Conservation (phyloP, 2,797 vertebrate species). For the Morus bassanus region DNA sequence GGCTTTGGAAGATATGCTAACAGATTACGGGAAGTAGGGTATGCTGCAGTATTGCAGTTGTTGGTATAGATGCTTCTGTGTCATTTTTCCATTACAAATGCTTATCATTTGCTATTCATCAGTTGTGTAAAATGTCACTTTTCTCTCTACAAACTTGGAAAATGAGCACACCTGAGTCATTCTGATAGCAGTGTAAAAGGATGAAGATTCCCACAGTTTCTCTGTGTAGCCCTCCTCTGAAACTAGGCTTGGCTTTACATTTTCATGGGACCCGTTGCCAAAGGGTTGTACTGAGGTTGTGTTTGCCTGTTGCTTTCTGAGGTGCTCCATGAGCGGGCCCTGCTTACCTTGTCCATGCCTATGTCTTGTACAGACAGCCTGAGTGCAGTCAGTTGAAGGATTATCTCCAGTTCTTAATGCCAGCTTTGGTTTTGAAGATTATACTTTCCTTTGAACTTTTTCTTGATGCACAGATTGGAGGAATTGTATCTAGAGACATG, state of each 20-base stretch:
- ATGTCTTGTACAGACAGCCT: neutral
- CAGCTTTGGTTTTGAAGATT: neutral
- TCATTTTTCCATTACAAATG: neutral
- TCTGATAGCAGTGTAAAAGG: neutral
- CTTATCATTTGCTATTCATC: neutral
- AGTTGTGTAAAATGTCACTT: neutral
- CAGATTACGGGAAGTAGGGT: neutral
- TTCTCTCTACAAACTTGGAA: neutral
- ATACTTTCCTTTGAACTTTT: neutral
- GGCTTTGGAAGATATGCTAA: neutral
- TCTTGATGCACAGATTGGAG: neutral
- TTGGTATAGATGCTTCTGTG: neutral
- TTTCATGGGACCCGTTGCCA: neutral
- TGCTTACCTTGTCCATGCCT: neutral
- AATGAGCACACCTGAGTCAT: neutral
- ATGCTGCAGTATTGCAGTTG: neutral
- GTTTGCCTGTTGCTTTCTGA: neutral
- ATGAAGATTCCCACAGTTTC: neutral
- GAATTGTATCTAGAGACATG: neutral
- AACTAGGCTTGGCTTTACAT: neutral
- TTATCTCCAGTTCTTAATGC: neutral
- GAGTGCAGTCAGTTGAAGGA: neutral
- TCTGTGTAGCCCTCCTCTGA: neutral
- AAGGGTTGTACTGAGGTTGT: neutral
- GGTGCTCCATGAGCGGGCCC: neutral